phyloP scores from a whole-genome alignment of 1,140 invertebrate genomes.

The Bombus confusus region DNA sequence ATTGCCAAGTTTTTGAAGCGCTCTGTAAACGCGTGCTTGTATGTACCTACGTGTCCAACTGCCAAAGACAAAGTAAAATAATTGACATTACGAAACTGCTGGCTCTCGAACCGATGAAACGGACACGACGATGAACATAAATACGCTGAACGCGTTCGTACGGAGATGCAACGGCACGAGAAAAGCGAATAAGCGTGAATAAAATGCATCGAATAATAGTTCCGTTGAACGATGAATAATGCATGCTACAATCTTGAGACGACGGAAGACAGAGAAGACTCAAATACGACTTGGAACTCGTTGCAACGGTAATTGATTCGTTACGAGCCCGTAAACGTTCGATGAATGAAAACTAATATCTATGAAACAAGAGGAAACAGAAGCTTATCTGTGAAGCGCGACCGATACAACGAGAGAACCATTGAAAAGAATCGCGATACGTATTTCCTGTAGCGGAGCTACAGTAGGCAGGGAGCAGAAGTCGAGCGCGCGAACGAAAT shows the following conservation, averaged over 20 bases:
- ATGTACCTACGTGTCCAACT: too few species aligned
- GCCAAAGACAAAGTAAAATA: not conserved
- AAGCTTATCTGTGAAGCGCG: conserved; percentile 33
- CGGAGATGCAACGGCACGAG: not conserved
- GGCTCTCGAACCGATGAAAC: not conserved
- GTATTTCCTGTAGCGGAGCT: too few species aligned
- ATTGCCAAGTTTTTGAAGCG: not conserved
- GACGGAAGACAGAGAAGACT: conserved; percentile 7
- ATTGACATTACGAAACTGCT: conserved; percentile 8
- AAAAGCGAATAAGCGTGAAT: conserved; percentile 37
- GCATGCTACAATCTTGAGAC: conserved; percentile 12
- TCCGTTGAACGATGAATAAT: conserved; percentile 56
- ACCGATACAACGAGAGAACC: conserved; percentile 9
- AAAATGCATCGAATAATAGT: conserved; percentile 59
- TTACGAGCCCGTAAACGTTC: conserved; percentile 42
- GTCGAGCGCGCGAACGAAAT: not conserved
- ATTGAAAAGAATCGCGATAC: conserved; percentile 34
- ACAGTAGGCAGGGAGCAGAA: too few species aligned
- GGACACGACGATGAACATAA: conserved; percentile 13
- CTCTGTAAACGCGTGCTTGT: not conserved
- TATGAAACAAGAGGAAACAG: conserved; percentile 40
- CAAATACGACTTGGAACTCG: not conserved
- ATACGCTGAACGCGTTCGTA: not conserved
- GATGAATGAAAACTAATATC: conserved; percentile 64
- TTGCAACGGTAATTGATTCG: conserved; percentile 45